phyloP scores from a whole-genome alignment of 1,140 invertebrate genomes.

The Eciton burchellii region DNA sequence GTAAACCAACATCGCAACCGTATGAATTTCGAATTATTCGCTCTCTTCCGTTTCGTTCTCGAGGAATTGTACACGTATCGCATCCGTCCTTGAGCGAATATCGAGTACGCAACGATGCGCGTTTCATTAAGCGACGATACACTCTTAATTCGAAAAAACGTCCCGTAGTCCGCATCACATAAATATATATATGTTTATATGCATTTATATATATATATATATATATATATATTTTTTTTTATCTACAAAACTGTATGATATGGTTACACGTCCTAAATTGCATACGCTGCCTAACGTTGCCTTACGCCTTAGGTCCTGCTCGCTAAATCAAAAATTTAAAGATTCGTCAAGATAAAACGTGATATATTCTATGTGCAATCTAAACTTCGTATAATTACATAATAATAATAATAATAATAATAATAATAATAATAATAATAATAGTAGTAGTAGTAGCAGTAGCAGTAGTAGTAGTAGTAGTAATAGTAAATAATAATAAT shows the following conservation, averaged over 20 bases:
- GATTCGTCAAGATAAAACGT: conserved; percentile 52
- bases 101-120: neutral
- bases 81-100: neutral
- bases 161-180: conserved; percentile 71
- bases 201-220: conserved; percentile 27
- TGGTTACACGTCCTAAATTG: conserved; percentile 75
- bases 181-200: conserved; percentile 54
- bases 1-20: neutral
- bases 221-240: conserved; percentile 68
- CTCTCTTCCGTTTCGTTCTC: neutral
- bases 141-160: conserved; percentile 68
- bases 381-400: conserved; percentile 67
- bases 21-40: neutral
- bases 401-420: conserved; percentile 56
- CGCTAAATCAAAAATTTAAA: conserved; percentile 66
- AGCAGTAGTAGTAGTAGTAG: too few species aligned
- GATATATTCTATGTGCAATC: conserved; percentile 62
- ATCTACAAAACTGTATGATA: conserved; percentile 78
- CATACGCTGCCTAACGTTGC: conserved; percentile 68
- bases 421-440: too few species aligned
- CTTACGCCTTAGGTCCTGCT: conserved; percentile 71
- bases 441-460: too few species aligned
- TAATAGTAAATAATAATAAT: conserved; percentile 50
- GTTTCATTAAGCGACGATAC: conserved; percentile 67
- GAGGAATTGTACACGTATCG: conserved; percentile 24